Conservation (phyloP, 2,797 vertebrate genomes). For the Lophotriccus pileatus region DNA sequence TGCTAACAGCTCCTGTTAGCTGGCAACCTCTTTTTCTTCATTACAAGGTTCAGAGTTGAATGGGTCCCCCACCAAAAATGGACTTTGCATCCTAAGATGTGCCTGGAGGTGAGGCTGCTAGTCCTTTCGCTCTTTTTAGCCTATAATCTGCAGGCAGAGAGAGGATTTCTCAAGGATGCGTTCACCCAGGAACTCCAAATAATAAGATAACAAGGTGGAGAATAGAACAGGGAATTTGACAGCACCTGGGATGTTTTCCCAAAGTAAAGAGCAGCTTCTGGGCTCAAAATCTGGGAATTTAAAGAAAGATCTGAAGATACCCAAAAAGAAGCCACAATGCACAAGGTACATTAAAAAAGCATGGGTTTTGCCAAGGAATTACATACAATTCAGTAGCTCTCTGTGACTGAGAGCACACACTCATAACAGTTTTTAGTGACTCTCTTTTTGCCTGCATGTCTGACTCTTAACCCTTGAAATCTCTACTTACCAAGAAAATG, state of each 20-base stretch:
- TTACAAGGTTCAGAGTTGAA: neutral
- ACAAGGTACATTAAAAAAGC: neutral
- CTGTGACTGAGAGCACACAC: neutral
- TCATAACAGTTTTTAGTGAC: neutral
- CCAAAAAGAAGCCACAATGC: neutral
- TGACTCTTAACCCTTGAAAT: neutral
- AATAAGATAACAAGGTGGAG: neutral
- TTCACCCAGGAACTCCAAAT: neutral
- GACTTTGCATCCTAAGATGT: neutral
- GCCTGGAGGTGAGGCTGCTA: neutral
- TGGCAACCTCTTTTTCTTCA: neutral
- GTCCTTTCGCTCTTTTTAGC: neutral
- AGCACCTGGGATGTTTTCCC: neutral
- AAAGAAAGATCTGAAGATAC: neutral
- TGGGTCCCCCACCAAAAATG: neutral
- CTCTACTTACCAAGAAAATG: neutral
- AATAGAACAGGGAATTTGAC: neutral
- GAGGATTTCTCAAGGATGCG: neutral
- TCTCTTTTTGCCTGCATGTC: neutral
- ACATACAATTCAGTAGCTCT: neutral
- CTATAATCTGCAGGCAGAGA: neutral
- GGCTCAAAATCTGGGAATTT: neutral
- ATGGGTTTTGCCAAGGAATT: neutral
- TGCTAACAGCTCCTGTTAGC: neutral
- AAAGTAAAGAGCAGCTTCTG: neutral